Percentiles rank a stretch among this genome's conserved stretches.
These are phyloP conservation scores for Pantherophis vulpinus DNA, from an alignment of 2,797 vertebrate species.

Conservation along the genomic window DNA sequence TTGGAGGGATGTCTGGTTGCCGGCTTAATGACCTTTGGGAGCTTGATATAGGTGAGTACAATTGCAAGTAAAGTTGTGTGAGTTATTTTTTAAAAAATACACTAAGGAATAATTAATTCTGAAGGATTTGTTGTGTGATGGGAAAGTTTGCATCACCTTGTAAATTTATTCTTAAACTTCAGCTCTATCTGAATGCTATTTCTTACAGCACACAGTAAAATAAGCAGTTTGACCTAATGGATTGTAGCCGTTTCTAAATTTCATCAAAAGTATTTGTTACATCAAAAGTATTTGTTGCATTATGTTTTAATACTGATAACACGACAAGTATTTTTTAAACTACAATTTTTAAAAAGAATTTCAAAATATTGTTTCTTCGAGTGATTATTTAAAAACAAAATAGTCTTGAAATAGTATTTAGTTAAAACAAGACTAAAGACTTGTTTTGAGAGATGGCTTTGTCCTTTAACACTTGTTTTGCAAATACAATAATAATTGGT, in stretches of 20 bases:
- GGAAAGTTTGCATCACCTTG: neutral
- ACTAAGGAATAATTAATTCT: neutral
- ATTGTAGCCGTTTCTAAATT: neutral
- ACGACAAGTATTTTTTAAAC: neutral
- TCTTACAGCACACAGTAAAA: neutral
- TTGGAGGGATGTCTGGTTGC: constrained; percentile 92
- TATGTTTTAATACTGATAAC: neutral
- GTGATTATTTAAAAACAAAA: neutral
- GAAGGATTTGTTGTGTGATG: neutral
- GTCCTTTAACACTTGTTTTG: neutral
- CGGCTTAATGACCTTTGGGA: constrained; percentile 93
- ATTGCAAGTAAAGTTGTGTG: constrained; percentile 18
- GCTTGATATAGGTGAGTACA: constrained; percentile 86
- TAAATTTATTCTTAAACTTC: neutral
- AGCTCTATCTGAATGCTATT: neutral
- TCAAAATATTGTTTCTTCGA: neutral
- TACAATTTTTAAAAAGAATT: neutral
- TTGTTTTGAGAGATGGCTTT: neutral
- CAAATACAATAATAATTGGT: neutral
- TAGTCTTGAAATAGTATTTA: neutral
- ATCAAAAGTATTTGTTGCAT: neutral
- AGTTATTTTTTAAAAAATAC: neutral
- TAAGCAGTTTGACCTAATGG: neutral
- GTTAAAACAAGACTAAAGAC: too few species aligned
- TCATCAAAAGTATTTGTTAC: neutral